phyloP scores from a whole-genome alignment of 1,140 invertebrate species.

The Zaprionus ghesquierei region DNA sequence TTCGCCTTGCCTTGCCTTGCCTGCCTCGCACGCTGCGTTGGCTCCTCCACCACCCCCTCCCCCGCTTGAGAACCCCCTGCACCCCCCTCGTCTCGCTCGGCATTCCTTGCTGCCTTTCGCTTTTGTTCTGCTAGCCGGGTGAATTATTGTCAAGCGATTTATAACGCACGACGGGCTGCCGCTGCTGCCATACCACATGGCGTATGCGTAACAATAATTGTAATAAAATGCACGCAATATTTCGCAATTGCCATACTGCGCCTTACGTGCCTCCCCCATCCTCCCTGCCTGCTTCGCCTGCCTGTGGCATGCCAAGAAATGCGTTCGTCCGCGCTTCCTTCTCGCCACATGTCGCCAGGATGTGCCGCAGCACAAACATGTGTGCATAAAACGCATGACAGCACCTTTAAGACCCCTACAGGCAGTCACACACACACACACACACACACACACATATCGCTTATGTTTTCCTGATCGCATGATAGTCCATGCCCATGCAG shows the following conservation, averaged over 20 bases:
- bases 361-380: conserved; percentile 4
- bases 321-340: neutral
- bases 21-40: neutral
- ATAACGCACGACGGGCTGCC: conserved; percentile 51
- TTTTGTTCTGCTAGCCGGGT: conserved; percentile 23
- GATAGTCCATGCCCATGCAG: conserved; percentile 9
- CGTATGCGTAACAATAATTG: conserved; percentile 72
- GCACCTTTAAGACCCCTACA: conserved; percentile 12
- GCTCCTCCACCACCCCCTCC: no score
- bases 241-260: conserved; percentile 19
- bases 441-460: neutral
- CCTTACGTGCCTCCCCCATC: neutral
- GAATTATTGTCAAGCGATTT: conserved; percentile 77
- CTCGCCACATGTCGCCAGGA: neutral
- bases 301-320: conserved; percentile 24
- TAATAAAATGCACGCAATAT: conserved; percentile 57
- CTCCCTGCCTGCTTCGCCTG: neutral
- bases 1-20: neutral
- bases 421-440: neutral
- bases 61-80: neutral
- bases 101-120: conserved; percentile 12
- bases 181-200: conserved; percentile 55
- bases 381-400: conserved; percentile 20
- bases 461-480: conserved; percentile 16
- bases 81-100: neutral